These are phyloP conservation scores for Tethea ocularis DNA, from an alignment of 2,888 invertebrate genomes.

Conservation along the genomic window DNA sequence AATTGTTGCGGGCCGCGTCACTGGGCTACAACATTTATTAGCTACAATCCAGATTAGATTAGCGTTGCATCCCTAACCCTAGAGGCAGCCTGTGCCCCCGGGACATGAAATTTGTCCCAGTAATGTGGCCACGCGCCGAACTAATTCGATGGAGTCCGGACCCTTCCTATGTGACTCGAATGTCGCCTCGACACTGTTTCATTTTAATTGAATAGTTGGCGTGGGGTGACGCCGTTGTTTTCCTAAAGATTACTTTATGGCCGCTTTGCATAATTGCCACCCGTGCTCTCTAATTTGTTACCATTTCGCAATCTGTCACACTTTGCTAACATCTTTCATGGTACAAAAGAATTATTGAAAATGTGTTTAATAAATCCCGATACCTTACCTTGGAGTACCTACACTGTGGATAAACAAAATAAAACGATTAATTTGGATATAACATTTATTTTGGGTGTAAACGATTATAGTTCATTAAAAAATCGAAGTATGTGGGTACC, in stretches of 20 bases:
- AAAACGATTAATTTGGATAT: no score
- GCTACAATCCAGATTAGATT: constrained; percentile 83
- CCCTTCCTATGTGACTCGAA: constrained; percentile 80
- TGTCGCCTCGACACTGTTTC: constrained; percentile 72
- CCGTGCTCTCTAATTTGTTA: constrained; percentile 74
- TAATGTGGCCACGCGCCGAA: constrained; percentile 82
- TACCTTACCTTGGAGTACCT: no score
- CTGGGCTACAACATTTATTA: constrained; percentile 81
- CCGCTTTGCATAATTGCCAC: constrained; percentile 78
- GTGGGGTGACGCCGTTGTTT: constrained; percentile 71
- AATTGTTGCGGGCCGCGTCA: constrained; percentile 75
- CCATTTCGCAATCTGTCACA: constrained; percentile 78
- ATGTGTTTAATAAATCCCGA: no score
- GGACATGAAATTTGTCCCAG: constrained; percentile 78
- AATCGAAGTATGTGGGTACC: no score
- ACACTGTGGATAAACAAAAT: no score
- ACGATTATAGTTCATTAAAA: no score
- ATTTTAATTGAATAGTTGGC: constrained; percentile 82
- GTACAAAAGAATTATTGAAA: constrained; percentile 36
- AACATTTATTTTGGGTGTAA: no score
- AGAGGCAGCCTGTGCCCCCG: constrained; percentile 53
- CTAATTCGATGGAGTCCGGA: constrained; percentile 75
- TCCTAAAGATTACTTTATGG: constrained; percentile 79
- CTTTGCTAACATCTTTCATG: constrained; percentile 41
- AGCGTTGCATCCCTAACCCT: constrained; percentile 73